Conservation (phyloP, 2,888 invertebrate species). For the Pseudococcus jackbeardsleyi region DNA sequence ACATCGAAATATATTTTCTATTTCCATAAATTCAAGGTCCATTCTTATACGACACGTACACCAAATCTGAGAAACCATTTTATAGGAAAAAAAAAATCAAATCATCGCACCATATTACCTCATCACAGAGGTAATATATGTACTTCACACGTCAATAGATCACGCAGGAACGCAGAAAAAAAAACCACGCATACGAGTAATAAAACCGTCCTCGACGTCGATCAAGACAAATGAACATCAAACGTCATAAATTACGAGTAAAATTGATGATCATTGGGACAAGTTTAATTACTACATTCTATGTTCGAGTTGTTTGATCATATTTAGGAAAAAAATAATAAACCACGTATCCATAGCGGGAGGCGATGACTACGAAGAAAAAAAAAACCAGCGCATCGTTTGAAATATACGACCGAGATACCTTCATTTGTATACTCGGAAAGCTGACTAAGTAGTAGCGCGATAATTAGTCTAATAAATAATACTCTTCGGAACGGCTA, state of each 20-base stretch:
- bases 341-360: constrained; percentile 48
- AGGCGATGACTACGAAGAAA: constrained; percentile 43
- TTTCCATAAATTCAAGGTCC: constrained; percentile 22
- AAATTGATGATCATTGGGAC: constrained; percentile 45
- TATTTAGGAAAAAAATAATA: constrained; percentile 49
- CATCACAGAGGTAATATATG: not conserved
- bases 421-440: not conserved
- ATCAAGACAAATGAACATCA: constrained; percentile 47
- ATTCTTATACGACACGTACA: not conserved
- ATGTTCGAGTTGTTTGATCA: constrained; percentile 35
- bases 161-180: not conserved
- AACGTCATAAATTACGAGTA: constrained; percentile 25
- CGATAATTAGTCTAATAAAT: constrained; percentile 52
- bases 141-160: not conserved
- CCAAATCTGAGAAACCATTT: not conserved
- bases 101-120: not conserved
- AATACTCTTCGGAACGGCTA: constrained; percentile 18
- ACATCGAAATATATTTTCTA: not conserved
- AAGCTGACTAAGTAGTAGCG: constrained; percentile 14
- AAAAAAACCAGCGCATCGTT: not conserved
- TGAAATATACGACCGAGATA: not conserved
- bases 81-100: not conserved
- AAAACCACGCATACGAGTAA: not conserved
- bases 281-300: constrained; percentile 49
- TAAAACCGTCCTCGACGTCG: constrained; percentile 35